Conservation (phyloP, 2,797 vertebrate species). For the Siniperca obscura region DNA sequence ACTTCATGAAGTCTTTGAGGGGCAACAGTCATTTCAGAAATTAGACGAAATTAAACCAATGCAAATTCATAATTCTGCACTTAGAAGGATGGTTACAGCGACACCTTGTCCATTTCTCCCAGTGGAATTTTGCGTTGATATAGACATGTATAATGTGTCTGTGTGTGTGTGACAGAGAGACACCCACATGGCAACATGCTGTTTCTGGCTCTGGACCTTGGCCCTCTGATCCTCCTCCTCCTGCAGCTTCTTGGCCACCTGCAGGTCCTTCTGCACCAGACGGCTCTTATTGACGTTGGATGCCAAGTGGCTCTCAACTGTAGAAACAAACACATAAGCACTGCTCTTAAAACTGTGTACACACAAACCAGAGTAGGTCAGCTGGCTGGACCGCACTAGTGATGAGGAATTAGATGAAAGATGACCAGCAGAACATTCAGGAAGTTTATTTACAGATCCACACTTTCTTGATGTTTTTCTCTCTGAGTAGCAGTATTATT, state of each 20-base stretch:
- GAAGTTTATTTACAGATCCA: conserved; percentile 48
- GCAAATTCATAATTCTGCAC: background rate
- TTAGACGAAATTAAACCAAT: background rate
- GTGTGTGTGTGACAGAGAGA: background rate
- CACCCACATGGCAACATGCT: conserved; percentile 89
- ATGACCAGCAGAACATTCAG: background rate
- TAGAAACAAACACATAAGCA: conserved; percentile 62
- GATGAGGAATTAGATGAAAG: conserved; percentile 6
- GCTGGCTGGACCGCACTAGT: background rate
- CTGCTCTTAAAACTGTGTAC: conserved; percentile 32
- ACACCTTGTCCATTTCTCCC: background rate
- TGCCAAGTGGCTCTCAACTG: conserved; percentile 98
- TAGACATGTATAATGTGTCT: background rate
- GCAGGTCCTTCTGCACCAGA: conserved; percentile 94
- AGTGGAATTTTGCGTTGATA: background rate
- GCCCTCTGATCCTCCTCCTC: conserved; percentile 94
- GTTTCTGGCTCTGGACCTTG: conserved; percentile 87
- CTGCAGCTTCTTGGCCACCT: conserved; percentile 95
- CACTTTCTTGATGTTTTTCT: conserved; percentile 9
- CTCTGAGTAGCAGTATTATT: conserved; percentile 6
- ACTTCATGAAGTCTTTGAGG: background rate
- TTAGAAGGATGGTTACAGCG: background rate
- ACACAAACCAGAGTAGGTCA: conserved; percentile 18
- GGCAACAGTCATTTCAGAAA: background rate
- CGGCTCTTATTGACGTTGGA: conserved; percentile 96